A percentile compares a stretch with the other conserved stretches of the same genome.
These are phyloP conservation scores for Epicampocera succincta DNA, from an alignment of 2,888 invertebrate genomes.

Conservation along the genomic window DNA sequence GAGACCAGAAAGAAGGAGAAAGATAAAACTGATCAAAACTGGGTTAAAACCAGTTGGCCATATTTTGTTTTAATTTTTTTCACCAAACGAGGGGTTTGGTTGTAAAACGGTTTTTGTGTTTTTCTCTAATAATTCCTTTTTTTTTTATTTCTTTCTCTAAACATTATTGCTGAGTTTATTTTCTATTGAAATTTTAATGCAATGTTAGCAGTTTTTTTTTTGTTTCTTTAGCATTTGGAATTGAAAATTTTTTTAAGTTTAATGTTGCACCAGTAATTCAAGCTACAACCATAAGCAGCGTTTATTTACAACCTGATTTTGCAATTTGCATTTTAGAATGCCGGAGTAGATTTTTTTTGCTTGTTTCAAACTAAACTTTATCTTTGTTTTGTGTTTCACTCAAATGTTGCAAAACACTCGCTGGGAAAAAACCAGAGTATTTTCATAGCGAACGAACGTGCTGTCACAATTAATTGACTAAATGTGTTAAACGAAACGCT, in stretches of 20 bases:
- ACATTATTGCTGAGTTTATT: conserved; percentile 9
- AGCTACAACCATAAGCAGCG: conserved; percentile 18
- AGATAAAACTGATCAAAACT: conserved; percentile 44
- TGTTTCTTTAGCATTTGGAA: conserved; percentile 22
- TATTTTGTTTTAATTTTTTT: conserved; percentile 27
- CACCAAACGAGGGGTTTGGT: conserved; percentile 17
- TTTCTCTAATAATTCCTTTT: conserved; percentile 25
- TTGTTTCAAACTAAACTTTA: background rate
- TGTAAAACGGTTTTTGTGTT: conserved; percentile 33
- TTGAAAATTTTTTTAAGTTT: conserved; percentile 42
- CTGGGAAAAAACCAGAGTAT: no score
- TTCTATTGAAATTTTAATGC: conserved; percentile 17
- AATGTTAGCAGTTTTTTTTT: conserved; percentile 17
- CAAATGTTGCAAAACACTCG: conserved; percentile 4
- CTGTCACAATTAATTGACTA: conserved; percentile 41
- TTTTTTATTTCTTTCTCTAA: conserved; percentile 10
- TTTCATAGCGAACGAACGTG: background rate
- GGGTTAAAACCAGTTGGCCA: conserved; percentile 67
- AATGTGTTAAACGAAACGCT: background rate
- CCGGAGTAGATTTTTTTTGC: background rate
- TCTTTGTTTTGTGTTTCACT: conserved; percentile 1
- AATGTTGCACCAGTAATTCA: conserved; percentile 40
- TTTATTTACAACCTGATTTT: conserved; percentile 36
- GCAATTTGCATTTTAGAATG: conserved; percentile 56
- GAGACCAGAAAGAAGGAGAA: background rate